Percentiles rank a stretch among this genome's conserved stretches.
Evolutionary conservation across 1,140 invertebrate genomes (phyloP).

Genomic region (Sipha flava): DNA sequence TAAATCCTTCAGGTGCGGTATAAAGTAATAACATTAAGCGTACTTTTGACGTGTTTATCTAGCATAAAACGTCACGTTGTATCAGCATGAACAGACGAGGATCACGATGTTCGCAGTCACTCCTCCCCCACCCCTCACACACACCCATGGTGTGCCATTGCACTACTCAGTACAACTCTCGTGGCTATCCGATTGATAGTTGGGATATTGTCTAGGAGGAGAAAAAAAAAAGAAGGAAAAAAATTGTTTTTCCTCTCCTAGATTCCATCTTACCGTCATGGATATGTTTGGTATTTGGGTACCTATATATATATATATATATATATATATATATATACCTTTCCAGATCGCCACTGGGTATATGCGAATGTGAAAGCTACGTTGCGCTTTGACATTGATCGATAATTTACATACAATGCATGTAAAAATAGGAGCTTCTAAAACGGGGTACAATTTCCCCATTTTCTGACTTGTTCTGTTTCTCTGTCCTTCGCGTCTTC

Average conservation of each 20-base stretch:
- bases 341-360: neutral
- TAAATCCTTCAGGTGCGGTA: neutral
- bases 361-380: slow-evolving; percentile 13
- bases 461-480: neutral
- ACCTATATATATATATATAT: no score
- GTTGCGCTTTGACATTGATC: slow-evolving; percentile 21
- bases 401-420: slow-evolving; percentile 32
- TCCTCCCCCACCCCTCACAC: no score
- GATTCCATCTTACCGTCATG: neutral
- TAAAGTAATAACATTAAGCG: neutral
- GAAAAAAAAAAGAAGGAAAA: neutral
- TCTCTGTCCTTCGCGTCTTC: neutral
- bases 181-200: neutral
- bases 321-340: no score
- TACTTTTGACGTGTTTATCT: slow-evolving; percentile 13
- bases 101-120: slow-evolving; percentile 7
- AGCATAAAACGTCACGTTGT: slow-evolving; percentile 8
- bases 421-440: neutral
- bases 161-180: neutral
- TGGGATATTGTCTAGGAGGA: no score
- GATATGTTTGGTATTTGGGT: slow-evolving; percentile 19
- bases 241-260: neutral
- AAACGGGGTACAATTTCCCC: neutral
- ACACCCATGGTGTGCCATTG: no score
- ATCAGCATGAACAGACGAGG: slow-evolving; percentile 4